Evolutionary conservation across 1,140 invertebrate genomes (phyloP).

Genomic region (Druon quercuslanigerum): DNA sequence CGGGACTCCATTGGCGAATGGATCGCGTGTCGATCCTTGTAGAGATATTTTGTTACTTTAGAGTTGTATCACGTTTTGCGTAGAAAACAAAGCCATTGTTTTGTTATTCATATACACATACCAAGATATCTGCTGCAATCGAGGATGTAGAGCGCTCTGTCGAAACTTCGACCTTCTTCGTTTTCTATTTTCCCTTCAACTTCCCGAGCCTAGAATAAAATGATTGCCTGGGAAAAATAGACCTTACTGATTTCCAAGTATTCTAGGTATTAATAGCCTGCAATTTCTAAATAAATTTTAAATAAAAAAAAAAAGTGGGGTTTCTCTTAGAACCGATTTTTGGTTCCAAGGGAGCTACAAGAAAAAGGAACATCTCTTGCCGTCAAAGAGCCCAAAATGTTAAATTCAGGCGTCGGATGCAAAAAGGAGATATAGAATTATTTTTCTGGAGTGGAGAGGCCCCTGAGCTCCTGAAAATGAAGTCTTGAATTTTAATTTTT

Average conservation of each 20-base stretch:
- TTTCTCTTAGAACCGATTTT: too few relatives aligned
- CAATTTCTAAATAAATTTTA: too few relatives aligned
- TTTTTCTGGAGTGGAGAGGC: too few relatives aligned
- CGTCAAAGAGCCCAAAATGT: too few relatives aligned
- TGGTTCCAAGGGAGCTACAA: too few relatives aligned
- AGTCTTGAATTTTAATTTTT: too few relatives aligned
- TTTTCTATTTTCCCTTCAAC: conserved; percentile 34
- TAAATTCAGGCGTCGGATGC: too few relatives aligned
- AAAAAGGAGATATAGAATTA: too few relatives aligned
- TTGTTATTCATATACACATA: conserved; percentile 37
- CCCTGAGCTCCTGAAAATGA: too few relatives aligned
- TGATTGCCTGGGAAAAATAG: background rate
- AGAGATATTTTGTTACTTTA: conserved; percentile 74
- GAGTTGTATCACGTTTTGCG: conserved; percentile 69
- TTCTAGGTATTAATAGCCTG: background rate
- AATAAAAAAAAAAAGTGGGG: too few relatives aligned
- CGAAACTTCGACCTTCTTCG: conserved; percentile 47
- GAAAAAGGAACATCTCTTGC: too few relatives aligned
- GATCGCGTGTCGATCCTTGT: conserved; percentile 71
- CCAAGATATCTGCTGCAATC: conserved; percentile 51
- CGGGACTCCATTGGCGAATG: conserved; percentile 50
- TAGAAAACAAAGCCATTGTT: conserved; percentile 72
- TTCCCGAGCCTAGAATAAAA: background rate
- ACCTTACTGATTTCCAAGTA: background rate
- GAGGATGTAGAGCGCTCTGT: conserved; percentile 56